phyloP scores from a whole-genome alignment of 2,113 vertebrate genomes.

The Bos taurus region DNA sequence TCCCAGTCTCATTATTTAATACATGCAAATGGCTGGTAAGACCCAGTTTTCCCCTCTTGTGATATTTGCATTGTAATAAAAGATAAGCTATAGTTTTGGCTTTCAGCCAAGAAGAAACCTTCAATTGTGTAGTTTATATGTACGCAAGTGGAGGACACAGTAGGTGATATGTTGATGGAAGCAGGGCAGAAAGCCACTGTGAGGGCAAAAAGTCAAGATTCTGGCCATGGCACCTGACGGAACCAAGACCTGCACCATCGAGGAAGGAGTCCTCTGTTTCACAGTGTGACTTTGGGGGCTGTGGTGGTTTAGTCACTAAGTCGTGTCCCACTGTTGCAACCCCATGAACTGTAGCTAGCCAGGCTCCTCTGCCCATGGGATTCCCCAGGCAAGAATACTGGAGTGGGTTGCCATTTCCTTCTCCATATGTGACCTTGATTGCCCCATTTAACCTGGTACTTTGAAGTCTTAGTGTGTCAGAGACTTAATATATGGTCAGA shows the following conservation, averaged over 20 bases:
- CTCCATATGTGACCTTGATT: slow-evolving; percentile 41
- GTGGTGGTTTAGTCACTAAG: background rate
- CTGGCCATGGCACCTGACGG: background rate
- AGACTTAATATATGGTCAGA: background rate
- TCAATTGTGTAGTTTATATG: background rate
- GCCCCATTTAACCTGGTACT: slow-evolving; percentile 26
- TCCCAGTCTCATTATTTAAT: background rate
- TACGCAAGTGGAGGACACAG: background rate
- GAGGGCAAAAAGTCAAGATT: background rate
- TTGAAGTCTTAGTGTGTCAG: slow-evolving; percentile 9
- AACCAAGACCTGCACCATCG: background rate
- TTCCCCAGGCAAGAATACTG: background rate
- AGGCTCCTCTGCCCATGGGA: background rate
- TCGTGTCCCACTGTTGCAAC: background rate
- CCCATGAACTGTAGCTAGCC: background rate
- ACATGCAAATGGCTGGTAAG: background rate
- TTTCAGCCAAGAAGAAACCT: slow-evolving; percentile 37
- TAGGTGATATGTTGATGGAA: background rate
- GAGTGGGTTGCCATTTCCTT: background rate
- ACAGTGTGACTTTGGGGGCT: slow-evolving; percentile 31
- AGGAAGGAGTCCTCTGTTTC: slow-evolving; percentile 25
- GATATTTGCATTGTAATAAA: slow-evolving; percentile 28
- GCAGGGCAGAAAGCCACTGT: background rate
- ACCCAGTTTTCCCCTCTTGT: background rate
- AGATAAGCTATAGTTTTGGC: background rate